A percentile compares a stretch with the other conserved stretches of the same genome.
Evolutionary conservation across 2,113 vertebrate species (phyloP).

Genomic region (Raphicerus campestris): DNA sequence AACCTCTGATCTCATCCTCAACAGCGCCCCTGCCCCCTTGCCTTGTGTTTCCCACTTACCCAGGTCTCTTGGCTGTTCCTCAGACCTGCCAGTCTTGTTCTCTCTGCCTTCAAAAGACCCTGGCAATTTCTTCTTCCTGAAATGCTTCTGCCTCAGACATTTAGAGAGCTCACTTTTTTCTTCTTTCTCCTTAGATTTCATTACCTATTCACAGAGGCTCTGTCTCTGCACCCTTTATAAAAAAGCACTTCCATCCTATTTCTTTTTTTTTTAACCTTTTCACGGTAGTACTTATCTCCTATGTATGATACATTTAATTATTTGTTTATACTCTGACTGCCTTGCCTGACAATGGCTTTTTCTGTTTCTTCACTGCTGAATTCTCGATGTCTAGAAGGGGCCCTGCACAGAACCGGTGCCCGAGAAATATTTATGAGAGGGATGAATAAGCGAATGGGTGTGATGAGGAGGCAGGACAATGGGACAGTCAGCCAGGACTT

Average conservation of each 20-base stretch:
- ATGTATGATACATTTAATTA: not conserved
- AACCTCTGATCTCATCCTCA: not conserved
- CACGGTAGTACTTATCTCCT: not conserved
- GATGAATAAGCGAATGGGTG: not conserved
- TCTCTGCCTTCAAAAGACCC: not conserved
- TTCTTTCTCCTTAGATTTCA: not conserved
- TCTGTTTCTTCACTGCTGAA: not conserved
- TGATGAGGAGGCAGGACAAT: not conserved
- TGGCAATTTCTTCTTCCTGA: not conserved
- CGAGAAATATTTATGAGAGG: not conserved
- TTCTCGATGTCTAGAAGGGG: not conserved
- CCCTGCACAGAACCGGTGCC: not conserved
- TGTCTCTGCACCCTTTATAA: not conserved
- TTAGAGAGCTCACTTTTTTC: not conserved
- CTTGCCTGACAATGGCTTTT: conserved; percentile 1
- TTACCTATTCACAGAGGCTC: not conserved
- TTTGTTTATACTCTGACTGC: not conserved
- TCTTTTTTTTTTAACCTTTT: not conserved
- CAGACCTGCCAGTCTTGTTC: accelerated
- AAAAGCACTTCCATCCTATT: not conserved
- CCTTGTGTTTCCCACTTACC: not conserved
- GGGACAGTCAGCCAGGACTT: not conserved
- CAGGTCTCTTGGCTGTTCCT: not conserved
- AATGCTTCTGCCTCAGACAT: not conserved
- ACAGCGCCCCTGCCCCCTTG: accelerated